Base-by-base conservation (phyloP, 2,113 vertebrate genomes). In the Mixornis gularis region DNA sequence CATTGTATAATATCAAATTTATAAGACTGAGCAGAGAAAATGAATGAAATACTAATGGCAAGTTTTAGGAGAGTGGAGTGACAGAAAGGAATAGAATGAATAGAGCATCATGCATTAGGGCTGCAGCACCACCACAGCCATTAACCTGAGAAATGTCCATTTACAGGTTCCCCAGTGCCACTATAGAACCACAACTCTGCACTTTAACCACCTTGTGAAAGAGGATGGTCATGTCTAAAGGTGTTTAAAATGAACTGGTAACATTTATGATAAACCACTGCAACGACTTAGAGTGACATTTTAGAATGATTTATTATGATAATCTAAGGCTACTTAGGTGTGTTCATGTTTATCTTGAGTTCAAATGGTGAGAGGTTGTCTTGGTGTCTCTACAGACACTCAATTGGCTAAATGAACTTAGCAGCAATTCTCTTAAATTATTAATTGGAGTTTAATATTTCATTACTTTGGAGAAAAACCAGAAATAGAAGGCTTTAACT, bases 381-480 rank as follows among this genome's bases (percentile, higher is more conserved):
- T 65, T 58, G 43, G 38, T 81, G 84, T 89, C 84, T 92, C 68
- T 49, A 9, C 15, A 76, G 71, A 87, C 43, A 49, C 34, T 71
- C 81, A 63, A 63, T 48, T 6, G 6, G 79, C 55, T 78, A 94
- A 83, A 85, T 1, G 4, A 93, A 79, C 41, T 82, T 81, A 85
- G 87, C 77, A 94, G 87, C 46, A 91, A 88, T 85, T 66, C 71
- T 73, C 88, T 84, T 95, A 62, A 95, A 95, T 95, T 87, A 93
- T 97, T 91, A 38, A 96, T 64, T 89, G 74, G n/a, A 25, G 41
- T 55, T 92, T 64, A 91, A 92, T 53, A 44, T 95, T 93, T 94
- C 79, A 89, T 91, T 74, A 73, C 89, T 56, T 86, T 53, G 27
- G 84, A 93, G 93, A 93, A 89, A 89, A 89, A 79, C 36, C 69